Conservation (phyloP, 2,113 vertebrate species). For the Rhinopomastus cyanomelas region DNA sequence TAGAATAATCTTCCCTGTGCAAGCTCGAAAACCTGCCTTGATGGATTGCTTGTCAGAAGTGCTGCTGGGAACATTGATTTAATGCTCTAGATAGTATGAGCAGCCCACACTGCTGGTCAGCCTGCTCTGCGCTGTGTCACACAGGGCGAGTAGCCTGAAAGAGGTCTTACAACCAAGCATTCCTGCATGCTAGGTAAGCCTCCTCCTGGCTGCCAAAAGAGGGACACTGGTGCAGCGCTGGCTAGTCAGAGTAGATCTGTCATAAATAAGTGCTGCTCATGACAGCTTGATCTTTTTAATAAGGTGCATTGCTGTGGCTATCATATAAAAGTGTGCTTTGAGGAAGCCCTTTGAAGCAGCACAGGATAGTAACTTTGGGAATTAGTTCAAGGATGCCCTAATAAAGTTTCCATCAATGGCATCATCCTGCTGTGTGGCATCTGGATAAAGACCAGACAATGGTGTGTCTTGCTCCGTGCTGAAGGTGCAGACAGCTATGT, state of each 20-base stretch:
- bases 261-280: rapidly evolving
- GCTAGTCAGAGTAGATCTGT: not conserved
- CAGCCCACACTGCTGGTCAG: not conserved
- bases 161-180: not conserved
- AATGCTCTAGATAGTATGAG: not conserved
- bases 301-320: not conserved
- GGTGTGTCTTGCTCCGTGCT: not conserved
- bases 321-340: not conserved
- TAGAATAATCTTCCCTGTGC: not conserved
- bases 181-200: rapidly evolving
- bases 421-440: not conserved
- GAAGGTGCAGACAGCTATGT: not conserved
- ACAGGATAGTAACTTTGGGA: not conserved
- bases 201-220: not conserved
- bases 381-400: not conserved
- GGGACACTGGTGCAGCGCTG: not conserved
- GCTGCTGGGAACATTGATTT: not conserved
- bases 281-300: not conserved
- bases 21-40: not conserved
- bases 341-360: not conserved
- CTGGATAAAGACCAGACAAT: not conserved
- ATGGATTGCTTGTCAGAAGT: not conserved
- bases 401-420: not conserved
- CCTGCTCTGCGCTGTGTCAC: not conserved
- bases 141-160: not conserved